Conservation (phyloP, 2,888 invertebrate genomes). For the Unio pictorum region DNA sequence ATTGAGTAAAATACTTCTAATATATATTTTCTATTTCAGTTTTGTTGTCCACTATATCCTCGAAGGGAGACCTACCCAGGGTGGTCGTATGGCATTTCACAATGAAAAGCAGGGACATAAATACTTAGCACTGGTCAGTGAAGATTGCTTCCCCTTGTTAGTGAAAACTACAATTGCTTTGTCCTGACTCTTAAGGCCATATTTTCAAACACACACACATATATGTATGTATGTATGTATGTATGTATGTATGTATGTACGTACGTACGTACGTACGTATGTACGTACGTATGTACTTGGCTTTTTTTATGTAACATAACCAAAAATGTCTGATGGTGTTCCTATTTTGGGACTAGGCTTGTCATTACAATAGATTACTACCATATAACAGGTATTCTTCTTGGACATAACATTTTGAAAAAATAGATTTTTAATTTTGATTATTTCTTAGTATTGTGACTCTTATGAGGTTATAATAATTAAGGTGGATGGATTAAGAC, state of each 20-base stretch:
- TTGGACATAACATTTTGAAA: too few relatives aligned
- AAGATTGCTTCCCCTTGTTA: too few relatives aligned
- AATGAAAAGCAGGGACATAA: constrained; percentile 68
- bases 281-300: neutral
- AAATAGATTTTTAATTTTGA: too few relatives aligned
- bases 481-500: too few relatives aligned
- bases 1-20: neutral
- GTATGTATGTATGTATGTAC: too few relatives aligned
- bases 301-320: too few relatives aligned
- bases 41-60: constrained; percentile 68
- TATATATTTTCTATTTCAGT: constrained; percentile 45
- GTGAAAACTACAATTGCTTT: too few relatives aligned
- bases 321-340: neutral
- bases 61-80: constrained; percentile 58
- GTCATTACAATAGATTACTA: neutral
- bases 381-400: too few relatives aligned
- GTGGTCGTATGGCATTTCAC: constrained; percentile 55
- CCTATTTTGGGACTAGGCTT: neutral
- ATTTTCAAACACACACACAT: neutral
- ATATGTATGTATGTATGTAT: neutral
- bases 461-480: too few relatives aligned
- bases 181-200: too few relatives aligned
- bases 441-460: too few relatives aligned
- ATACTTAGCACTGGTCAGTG: constrained; percentile 64
- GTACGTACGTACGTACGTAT: too few relatives aligned